Conservation (phyloP, 2,113 vertebrate species). For the Bettongia penicillata region DNA sequence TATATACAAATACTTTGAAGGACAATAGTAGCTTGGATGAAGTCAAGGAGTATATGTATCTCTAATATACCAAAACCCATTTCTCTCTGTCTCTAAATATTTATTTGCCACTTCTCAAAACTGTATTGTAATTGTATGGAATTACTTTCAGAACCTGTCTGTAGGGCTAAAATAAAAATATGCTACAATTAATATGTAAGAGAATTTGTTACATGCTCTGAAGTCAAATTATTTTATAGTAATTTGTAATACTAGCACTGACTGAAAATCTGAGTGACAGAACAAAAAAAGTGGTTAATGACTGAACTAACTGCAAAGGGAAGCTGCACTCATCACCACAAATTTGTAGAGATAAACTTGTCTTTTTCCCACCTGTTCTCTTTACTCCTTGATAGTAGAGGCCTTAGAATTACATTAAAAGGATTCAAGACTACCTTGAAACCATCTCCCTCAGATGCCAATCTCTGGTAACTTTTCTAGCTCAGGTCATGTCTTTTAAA, state of each 20-base stretch:
- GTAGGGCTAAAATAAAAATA: not conserved
- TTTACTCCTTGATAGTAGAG: slow-evolving; percentile 15
- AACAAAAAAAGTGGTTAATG: not conserved
- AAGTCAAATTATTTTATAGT: not conserved
- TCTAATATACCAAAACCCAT: not conserved
- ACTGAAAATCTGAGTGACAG: not conserved
- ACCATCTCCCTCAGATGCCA: not conserved
- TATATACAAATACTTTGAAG: not conserved
- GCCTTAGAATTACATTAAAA: not conserved
- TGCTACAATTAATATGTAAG: not conserved
- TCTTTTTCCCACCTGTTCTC: not conserved
- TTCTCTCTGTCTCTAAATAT: not conserved
- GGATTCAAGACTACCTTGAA: not conserved
- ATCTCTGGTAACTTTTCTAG: not conserved
- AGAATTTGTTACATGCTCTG: not conserved
- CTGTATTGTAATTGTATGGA: not conserved
- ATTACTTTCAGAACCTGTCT: not conserved
- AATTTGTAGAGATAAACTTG: not conserved
- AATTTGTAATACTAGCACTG: not conserved
- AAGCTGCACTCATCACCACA: not conserved
- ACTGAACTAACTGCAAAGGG: not conserved
- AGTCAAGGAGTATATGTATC: not conserved
- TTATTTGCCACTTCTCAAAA: not conserved
- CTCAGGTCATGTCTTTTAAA: not conserved
- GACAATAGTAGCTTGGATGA: not conserved